Base-by-base conservation (phyloP, 2,797 vertebrate species). In the Danio aesculapii region DNA sequence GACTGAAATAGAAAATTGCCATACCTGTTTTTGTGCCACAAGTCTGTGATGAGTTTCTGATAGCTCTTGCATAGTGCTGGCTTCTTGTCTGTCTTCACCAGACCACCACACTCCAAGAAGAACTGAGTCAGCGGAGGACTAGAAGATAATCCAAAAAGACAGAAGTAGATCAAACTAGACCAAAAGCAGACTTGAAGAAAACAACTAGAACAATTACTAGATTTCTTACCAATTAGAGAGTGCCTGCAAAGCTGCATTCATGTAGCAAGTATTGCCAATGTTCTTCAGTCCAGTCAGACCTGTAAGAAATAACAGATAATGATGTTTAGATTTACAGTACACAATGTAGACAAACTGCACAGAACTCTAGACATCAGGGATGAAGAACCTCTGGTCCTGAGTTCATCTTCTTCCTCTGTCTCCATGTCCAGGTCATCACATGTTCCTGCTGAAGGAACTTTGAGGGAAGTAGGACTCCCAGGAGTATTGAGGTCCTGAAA, bases 191-290 rank as follows among this genome's bases (percentile, higher is more conserved):
- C 72, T 17, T 71, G 75, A 71, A 74, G 79, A 84, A 66, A 86
- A 80, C 67, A 81, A 87, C 88, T 11, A 13, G 53, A 17, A 21
- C 8, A 8, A 68, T 47, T n/a, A 17, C 8, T 46, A 0, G 6
- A 5, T n/a, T 79, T 53, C 96, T 95, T 91, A 99, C 98, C 98
- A 99, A 90, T 99, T 99, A 80, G 98, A 99, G 88, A 99, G 95
- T 57, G 98, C 98, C 89, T 99, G 98, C 58, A 99, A 95, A 83
- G 98, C 98, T 44, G 98, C 97, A 78, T 99, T 99, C 98, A 99
- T 98, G 85, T 99, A 99, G 93, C 98, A 99, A 84, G 98, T 99
- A 91, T 99, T 99, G 63, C 98, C 98, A 52, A 99, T 99, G 91
- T 99, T 99, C 92, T 99, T 99, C 91, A 99, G 92, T 64, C 98